Evolutionary conservation across 1,140 invertebrate genomes (phyloP).

Genomic region (Scaptomyza graminum): DNA sequence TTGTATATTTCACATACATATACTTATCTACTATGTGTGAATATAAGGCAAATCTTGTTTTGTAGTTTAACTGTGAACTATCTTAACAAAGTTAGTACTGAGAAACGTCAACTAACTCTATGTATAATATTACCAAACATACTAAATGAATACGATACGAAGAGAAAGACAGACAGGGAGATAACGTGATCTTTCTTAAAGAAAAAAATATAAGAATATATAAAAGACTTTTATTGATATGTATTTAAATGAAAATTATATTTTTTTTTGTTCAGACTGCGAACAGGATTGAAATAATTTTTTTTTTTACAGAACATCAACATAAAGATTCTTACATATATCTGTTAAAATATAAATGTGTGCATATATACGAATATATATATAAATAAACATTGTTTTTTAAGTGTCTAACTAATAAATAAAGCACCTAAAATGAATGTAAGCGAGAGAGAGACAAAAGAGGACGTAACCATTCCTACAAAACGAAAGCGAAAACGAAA

Average conservation of each 20-base stretch:
- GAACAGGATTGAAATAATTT: no score
- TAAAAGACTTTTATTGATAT: conserved; percentile 3
- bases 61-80: not conserved
- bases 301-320: not conserved
- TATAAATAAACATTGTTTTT: no score
- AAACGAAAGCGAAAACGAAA: no score
- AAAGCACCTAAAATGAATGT: no score
- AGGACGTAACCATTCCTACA: no score
- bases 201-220: conserved; percentile 4
- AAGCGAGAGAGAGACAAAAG: no score
- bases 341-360: no score
- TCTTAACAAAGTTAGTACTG: not conserved
- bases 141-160: not conserved
- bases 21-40: not conserved
- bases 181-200: conserved; percentile 41
- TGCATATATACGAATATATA: no score
- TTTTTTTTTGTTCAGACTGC: not conserved
- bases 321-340: no score
- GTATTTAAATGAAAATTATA: not conserved
- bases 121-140: not conserved
- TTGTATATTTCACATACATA: conserved; percentile 4
- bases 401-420: no score
- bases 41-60: not conserved
- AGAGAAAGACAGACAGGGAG: conserved; percentile 5
- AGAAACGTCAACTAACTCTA: not conserved